Evolutionary conservation across 2,113 vertebrate genomes (phyloP), one percentile per base, ranked within the genome.

Genomic region (Tor tambroides): DNA sequence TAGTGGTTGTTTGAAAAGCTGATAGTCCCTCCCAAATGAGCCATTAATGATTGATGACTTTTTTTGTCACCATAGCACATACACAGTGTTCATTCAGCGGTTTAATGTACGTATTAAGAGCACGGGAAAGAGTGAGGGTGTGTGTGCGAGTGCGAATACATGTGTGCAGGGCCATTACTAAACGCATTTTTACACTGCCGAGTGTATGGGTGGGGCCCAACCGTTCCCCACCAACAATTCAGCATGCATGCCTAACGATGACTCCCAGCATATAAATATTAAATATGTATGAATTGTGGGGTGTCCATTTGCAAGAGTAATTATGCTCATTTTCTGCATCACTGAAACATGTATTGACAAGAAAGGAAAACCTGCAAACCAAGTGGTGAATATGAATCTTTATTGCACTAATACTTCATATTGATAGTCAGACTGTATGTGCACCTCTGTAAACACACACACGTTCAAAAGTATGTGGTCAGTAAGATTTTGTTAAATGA

Each of bases 21-120:
- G 49, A 84, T 30, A 56, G 85, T 86, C 76, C 30, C 67, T 83
- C 78, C 88, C 84, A 78, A 84, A 81, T 86, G 80, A 87, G 85
- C 32, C 49, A 54, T 87, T 81, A 54, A 81, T 80, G 80, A 86
- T 86, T 86, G 83, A 87, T 84, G 80, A 85, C 61, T 69, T 77
- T 75, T 69, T 77, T 86, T 86, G 65, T 84, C 81, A 89, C 41
- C 84, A 83, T 77, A 72, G 65, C 76, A 67, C 74, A 83, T 28
- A 85, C 49, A 19, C 21, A 61, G 51, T 35, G 78, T 78, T 41
- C 41, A 77, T 46, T 65, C 67, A 61, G 30, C 19, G 30, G 67
- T 80, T 85, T 49, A 88, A 41, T 69, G 85, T 80, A 77, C 54
- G 23, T 63, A 89, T 86, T 82, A 86, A 89, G 83, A 83, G 79